Evolutionary conservation across 2,888 invertebrate species (phyloP).

Genomic region (Drosophila monieri): DNA sequence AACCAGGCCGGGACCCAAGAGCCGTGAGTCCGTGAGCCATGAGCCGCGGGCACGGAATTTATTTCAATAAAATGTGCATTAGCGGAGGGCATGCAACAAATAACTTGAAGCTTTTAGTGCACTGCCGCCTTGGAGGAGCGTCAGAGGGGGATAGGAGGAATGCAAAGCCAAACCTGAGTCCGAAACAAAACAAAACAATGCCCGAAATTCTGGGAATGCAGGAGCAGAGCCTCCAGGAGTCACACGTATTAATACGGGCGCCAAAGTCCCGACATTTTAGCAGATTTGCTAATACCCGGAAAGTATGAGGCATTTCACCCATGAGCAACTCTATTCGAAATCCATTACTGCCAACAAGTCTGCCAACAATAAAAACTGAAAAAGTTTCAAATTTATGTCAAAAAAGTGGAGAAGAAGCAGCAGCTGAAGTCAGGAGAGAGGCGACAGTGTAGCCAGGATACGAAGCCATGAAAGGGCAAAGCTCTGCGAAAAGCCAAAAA

Average conservation of each 20-base stretch:
- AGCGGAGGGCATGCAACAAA: constrained; percentile 70
- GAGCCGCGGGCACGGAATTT: constrained; percentile 68
- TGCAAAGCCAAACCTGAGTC: constrained; percentile 47
- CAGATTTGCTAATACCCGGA: constrained; percentile 79
- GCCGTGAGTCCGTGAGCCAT: constrained; percentile 18
- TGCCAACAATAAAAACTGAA: constrained; percentile 75
- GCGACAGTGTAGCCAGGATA: constrained; percentile 17
- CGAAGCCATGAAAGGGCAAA: constrained; percentile 64
- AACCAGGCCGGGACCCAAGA: constrained; percentile 13
- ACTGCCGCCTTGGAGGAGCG: constrained; percentile 48
- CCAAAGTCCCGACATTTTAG: constrained; percentile 44
- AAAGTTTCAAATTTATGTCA: constrained; percentile 79
- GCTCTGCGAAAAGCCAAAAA: constrained; percentile 68
- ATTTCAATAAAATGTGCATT: constrained; percentile 79
- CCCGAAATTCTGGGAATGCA: constrained; percentile 3
- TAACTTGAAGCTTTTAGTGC: constrained; percentile 76
- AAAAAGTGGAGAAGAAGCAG: constrained; percentile 39
- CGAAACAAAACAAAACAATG: constrained; percentile 44
- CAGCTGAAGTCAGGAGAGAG: background rate
- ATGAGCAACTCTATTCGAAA: constrained; percentile 80
- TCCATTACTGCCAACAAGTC: constrained; percentile 78
- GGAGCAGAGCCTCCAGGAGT: background rate
- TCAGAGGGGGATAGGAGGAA: constrained; percentile 25
- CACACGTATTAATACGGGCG: constrained; percentile 58
- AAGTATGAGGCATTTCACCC: constrained; percentile 79